Evolutionary conservation across 2,113 vertebrate species (phyloP).

Genomic region (Dendropsophus ebraccatus): DNA sequence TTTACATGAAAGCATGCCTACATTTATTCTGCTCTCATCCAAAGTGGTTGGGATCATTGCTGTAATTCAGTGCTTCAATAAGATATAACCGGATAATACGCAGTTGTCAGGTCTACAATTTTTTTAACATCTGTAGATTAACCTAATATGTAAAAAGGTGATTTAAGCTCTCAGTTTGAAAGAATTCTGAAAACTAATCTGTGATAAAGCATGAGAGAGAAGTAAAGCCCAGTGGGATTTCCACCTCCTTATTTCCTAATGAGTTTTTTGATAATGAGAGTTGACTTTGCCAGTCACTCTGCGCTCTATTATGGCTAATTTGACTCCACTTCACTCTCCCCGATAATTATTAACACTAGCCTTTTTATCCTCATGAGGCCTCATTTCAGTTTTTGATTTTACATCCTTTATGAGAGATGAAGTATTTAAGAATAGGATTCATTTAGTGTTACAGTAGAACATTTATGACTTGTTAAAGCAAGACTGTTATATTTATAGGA

Average conservation of each 20-base stretch:
- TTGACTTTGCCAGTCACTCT: conserved; percentile 84
- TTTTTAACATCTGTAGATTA: conserved; percentile 76
- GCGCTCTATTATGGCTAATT: conserved; percentile 97
- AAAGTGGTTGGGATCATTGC: not conserved
- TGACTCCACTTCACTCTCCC: conserved; percentile 84
- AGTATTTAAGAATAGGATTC: conserved; percentile 69
- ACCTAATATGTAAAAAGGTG: conserved; percentile 74
- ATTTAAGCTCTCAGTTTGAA: conserved; percentile 76
- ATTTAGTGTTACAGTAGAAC: conserved; percentile 65
- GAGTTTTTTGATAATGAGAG: conserved; percentile 86
- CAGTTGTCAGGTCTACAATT: conserved; percentile 69
- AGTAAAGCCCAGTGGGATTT: conserved; percentile 80
- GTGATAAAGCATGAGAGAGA: conserved; percentile 71
- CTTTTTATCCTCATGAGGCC: conserved; percentile 89
- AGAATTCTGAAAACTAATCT: conserved; percentile 79
- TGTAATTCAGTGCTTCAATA: conserved; percentile 69
- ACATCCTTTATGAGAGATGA: conserved; percentile 68
- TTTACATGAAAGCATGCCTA: not conserved
- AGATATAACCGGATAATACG: conserved; percentile 65
- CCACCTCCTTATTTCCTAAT: conserved; percentile 85
- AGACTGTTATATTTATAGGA: conserved; percentile 65
- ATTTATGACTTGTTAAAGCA: conserved; percentile 70
- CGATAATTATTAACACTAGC: conserved; percentile 96
- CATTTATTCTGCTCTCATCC: not conserved
- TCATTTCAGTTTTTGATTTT: conserved; percentile 73